A percentile compares a stretch with the other conserved stretches of the same genome.
phyloP scores from a whole-genome alignment of 2,113 vertebrate genomes.

The Bostrychus sinensis region DNA sequence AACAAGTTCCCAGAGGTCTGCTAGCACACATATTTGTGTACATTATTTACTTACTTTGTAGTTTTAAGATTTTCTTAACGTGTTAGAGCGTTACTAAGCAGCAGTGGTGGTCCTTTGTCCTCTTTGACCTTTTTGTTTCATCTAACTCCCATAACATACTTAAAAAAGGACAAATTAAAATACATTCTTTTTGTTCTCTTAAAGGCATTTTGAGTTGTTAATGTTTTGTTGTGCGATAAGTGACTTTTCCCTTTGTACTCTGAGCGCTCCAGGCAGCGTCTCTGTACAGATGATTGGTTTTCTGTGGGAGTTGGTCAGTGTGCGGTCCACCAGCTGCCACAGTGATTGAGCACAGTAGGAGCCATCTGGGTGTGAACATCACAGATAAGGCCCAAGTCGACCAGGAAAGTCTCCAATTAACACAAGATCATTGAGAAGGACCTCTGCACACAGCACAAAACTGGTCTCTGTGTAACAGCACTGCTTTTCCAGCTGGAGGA shows the following conservation, averaged over 20 bases:
- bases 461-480: background rate
- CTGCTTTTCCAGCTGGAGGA: background rate
- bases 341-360: slow-evolving; percentile 65
- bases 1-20: slow-evolving; percentile 45
- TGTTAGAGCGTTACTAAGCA: too few species aligned
- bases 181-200: background rate
- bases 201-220: background rate
- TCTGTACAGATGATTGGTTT: slow-evolving; percentile 67
- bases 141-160: background rate
- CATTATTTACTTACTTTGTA: too few species aligned
- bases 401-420: slow-evolving; percentile 33
- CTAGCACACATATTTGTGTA: slow-evolving; percentile 36
- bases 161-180: background rate
- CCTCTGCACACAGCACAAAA: slow-evolving; percentile 12
- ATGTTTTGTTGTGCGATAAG: slow-evolving; percentile 28
- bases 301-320: slow-evolving; percentile 49
- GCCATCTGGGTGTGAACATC: slow-evolving; percentile 41
- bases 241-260: slow-evolving; percentile 49
- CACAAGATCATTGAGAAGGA: slow-evolving; percentile 25
- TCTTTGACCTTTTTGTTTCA: background rate
- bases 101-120: too few species aligned
- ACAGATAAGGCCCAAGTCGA: slow-evolving; percentile 41
- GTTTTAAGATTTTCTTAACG: too few species aligned
- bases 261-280: slow-evolving; percentile 18
- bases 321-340: slow-evolving; percentile 50